Evolutionary conservation across 1,140 invertebrate species (phyloP).

Genomic region (Penaeus japonicus): DNA sequence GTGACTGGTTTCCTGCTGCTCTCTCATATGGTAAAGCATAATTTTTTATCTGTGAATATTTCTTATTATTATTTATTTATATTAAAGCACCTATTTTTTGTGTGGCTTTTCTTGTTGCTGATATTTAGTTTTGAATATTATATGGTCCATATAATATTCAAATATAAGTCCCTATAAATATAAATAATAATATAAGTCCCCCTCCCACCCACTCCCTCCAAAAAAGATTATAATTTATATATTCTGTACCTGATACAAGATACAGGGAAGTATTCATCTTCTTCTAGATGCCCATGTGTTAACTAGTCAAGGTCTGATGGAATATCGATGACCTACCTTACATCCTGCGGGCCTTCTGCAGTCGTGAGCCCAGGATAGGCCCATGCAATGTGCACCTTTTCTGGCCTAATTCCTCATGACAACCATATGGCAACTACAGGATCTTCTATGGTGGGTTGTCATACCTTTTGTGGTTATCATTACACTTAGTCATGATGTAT

Average conservation of each 20-base stretch:
- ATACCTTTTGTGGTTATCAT: neutral
- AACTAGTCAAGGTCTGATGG: constrained; percentile 50
- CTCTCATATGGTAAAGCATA: constrained; percentile 49
- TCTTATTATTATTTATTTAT: no score
- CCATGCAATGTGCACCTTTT: constrained; percentile 50
- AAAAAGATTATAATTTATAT: no score
- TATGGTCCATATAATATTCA: no score
- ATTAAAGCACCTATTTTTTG: no score
- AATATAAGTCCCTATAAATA: no score
- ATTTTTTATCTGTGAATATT: no score
- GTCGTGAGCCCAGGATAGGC: constrained; percentile 54
- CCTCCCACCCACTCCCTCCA: no score
- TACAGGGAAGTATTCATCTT: neutral
- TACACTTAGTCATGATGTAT: neutral
- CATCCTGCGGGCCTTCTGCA: constrained; percentile 46
- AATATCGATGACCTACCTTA: constrained; percentile 42
- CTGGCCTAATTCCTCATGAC: constrained; percentile 49
- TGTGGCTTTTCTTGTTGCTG: no score
- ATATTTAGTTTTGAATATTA: no score
- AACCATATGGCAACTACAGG: neutral
- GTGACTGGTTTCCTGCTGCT: constrained; percentile 58
- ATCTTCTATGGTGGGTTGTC: neutral
- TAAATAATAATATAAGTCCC: no score
- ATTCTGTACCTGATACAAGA: no score
- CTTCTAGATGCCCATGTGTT: constrained; percentile 40